Conservation (phyloP, 2,113 vertebrate species). For the Agapornis roseicollis region DNA sequence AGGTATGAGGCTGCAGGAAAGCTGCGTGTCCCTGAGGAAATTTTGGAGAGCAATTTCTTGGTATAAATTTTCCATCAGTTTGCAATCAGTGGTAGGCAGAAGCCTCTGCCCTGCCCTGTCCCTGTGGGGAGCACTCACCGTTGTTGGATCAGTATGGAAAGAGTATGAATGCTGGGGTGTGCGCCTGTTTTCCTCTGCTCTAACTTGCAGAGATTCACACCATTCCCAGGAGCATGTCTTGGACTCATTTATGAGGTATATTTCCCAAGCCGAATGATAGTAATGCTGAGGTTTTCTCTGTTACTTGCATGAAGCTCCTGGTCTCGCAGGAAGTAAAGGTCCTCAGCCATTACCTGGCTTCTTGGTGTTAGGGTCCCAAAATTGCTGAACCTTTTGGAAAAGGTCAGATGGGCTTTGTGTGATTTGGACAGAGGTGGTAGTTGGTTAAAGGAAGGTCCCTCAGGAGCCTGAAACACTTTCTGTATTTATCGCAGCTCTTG, state of each 20-base stretch:
- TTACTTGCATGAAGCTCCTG: rapidly evolving
- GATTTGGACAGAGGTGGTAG: neutral
- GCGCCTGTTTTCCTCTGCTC: rapidly evolving
- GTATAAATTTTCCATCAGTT: neutral
- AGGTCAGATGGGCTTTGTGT: neutral
- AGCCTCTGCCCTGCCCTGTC: neutral
- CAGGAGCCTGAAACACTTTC: neutral
- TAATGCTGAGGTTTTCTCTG: neutral
- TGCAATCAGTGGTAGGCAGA: neutral
- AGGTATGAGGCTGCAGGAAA: rapidly evolving
- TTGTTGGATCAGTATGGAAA: neutral
- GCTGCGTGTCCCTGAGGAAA: rapidly evolving
- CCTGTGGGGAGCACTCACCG: neutral
- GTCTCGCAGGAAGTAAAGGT: neutral
- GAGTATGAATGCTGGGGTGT: rapidly evolving
- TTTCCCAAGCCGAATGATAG: too few species aligned
- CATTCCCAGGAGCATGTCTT: neutral
- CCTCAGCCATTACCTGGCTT: neutral
- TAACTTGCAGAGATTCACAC: neutral
- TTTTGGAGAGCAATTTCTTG: neutral
- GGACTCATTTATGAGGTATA: rapidly evolving
- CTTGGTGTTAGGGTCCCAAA: neutral
- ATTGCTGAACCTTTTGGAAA: neutral
- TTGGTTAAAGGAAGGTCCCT: neutral
- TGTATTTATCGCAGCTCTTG: neutral